Evolutionary conservation across 1,140 invertebrate species (phyloP), one percentile per base, ranked within the genome.

Genomic region (Olivierus martensii): DNA sequence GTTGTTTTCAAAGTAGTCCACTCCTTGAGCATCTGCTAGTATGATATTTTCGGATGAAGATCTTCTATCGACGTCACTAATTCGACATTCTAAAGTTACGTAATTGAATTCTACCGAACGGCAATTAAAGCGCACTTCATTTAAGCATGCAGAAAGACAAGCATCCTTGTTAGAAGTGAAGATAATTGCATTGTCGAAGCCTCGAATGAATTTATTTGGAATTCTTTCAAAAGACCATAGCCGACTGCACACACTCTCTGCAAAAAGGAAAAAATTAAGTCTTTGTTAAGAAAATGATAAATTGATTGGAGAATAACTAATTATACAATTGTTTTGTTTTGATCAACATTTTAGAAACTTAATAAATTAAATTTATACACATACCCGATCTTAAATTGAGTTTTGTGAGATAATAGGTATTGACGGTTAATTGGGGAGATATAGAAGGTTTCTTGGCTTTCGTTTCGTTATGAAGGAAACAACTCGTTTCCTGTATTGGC

Each of bases 381-480:
- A 73, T 69, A 82, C 80, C 79, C 59, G 87, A 87, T 71, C 87
- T 72, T 59, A 94, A 77, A 72, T 89, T 83, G 60, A 92, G 71
- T 71, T 94, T 94, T 60, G 87, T 84, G 85, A 94, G 91, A 73
- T 92, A 94, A 68, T 93, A 94, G 73, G 87, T 86, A 67, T 88
- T 91, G 61, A 84, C 84, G 3, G 86, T 83, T 64, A 82, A 80
- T 45, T 69, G 65, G 5, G 89, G 83, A 38, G 77, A 75, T 6
- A 84, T 83, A 53, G 81, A 79, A 0, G 88, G 88, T 67, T 91
- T 91, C 59, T 81, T 81, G 3, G 88, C 85, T 49, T 83, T 78
- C 0, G 89, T 91, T 66, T 91, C 87, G 70, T 94, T 94, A 67
- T 91, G 87, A 55, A 94, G 73, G 65, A 90, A 80, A 66, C 90